Evolutionary conservation across 2,797 vertebrate genomes (phyloP).

Genomic region (Pangasius krempfi): DNA sequence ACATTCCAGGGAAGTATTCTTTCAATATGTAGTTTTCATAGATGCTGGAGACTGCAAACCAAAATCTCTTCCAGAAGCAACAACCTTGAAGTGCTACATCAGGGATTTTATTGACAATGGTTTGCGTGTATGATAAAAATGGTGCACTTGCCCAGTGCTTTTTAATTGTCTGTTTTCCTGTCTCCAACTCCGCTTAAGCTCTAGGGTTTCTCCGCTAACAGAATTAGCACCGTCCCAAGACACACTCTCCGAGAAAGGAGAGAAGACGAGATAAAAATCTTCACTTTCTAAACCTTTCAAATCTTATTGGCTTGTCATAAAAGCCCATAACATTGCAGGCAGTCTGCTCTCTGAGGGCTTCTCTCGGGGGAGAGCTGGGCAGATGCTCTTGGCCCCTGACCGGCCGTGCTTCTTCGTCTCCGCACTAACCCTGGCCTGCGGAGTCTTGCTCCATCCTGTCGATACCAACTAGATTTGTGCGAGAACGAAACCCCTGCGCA

Average conservation of each 20-base stretch:
- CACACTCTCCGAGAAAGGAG: slow-evolving; percentile 85
- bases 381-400: slow-evolving; percentile 83
- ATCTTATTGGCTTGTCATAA: slow-evolving; percentile 92
- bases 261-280: slow-evolving; percentile 88
- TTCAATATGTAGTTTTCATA: neutral
- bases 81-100: slow-evolving; percentile 28
- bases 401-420: slow-evolving; percentile 78
- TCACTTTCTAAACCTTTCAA: slow-evolving; percentile 85
- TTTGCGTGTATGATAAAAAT: slow-evolving; percentile 56
- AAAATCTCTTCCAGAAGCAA: slow-evolving; percentile 18
- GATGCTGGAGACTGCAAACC: slow-evolving; percentile 3
- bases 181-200: slow-evolving; percentile 89
- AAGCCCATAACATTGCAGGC: slow-evolving; percentile 85
- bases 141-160: slow-evolving; percentile 71
- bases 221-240: slow-evolving; percentile 96
- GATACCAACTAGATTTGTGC: slow-evolving; percentile 90
- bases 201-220: slow-evolving; percentile 94
- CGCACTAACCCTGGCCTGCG: slow-evolving; percentile 77
- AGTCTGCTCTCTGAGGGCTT: slow-evolving; percentile 72
- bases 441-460: slow-evolving; percentile 86
- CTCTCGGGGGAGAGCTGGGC: slow-evolving; percentile 75
- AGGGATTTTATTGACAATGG: slow-evolving; percentile 41
- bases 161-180: slow-evolving; percentile 95
- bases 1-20: neutral
- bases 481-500: slow-evolving; percentile 79